These are phyloP conservation scores for Lutjanus erythropterus DNA, from an alignment of 2,113 vertebrate genomes.

Conservation along the genomic window DNA sequence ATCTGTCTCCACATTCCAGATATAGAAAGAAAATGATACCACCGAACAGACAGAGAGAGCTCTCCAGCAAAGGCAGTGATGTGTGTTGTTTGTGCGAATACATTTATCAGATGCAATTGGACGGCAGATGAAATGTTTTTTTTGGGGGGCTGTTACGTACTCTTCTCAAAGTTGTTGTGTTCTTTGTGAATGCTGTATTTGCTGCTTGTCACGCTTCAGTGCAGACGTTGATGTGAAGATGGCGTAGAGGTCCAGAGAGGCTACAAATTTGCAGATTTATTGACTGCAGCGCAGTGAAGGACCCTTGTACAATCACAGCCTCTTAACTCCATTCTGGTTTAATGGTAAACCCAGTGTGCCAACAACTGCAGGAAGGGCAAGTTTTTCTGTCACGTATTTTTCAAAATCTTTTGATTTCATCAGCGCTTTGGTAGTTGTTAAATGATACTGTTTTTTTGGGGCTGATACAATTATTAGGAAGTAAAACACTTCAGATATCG, in stretches of 20 bases:
- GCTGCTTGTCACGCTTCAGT: slow-evolving; percentile 27
- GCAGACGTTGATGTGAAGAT: slow-evolving; percentile 41
- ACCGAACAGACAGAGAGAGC: slow-evolving; percentile 22
- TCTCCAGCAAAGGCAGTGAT: slow-evolving; percentile 6
- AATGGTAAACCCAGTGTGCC: slow-evolving; percentile 20
- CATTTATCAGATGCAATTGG: slow-evolving; percentile 28
- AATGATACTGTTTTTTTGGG: no score
- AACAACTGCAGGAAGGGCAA: slow-evolving; percentile 28
- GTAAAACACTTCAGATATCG: no score
- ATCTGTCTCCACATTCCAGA: slow-evolving; percentile 42
- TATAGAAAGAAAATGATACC: slow-evolving; percentile 30
- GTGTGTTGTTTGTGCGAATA: slow-evolving; percentile 31
- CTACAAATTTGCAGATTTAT: slow-evolving; percentile 36
- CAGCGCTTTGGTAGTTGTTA: background rate
- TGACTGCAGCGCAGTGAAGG: slow-evolving; percentile 17
- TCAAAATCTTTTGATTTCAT: slow-evolving; percentile 2
- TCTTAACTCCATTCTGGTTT: slow-evolving; percentile 25
- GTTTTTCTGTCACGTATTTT: slow-evolving; percentile 1
- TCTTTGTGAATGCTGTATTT: slow-evolving; percentile 39
- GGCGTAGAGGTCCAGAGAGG: slow-evolving; percentile 12
- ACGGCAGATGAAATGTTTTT: slow-evolving; percentile 15
- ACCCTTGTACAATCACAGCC: slow-evolving; percentile 26
- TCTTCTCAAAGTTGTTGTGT: slow-evolving; percentile 6
- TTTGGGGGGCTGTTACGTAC: background rate
- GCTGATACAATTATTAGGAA: no score